phyloP scores from a whole-genome alignment of 2,888 invertebrate genomes.

The Aethes cnicana region DNA sequence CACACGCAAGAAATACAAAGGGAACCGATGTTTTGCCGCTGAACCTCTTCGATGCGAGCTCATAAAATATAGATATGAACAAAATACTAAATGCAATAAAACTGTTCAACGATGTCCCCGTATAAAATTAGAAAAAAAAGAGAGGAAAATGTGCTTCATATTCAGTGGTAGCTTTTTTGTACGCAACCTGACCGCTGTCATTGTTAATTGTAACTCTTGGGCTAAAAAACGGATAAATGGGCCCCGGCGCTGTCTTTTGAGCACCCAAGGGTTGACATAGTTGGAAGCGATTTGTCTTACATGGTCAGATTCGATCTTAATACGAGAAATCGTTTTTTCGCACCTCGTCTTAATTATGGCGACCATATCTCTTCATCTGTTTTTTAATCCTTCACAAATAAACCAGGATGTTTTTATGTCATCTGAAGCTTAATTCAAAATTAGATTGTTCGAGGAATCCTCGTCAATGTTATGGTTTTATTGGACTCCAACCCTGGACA shows the following conservation, averaged over 20 bases:
- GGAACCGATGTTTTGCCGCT: constrained; percentile 67
- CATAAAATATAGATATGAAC: constrained; percentile 77
- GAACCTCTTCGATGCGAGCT: constrained; percentile 52
- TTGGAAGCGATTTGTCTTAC: constrained; percentile 75
- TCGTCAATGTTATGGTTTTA: constrained; percentile 64
- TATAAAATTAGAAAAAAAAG: constrained; percentile 48
- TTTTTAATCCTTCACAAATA: constrained; percentile 35
- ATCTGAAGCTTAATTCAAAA: constrained; percentile 32
- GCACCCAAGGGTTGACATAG: constrained; percentile 73
- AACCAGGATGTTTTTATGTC: constrained; percentile 35
- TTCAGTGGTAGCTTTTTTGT: constrained; percentile 55
- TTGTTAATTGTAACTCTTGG: constrained; percentile 67
- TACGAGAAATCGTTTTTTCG: constrained; percentile 66
- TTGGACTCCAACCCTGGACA: constrained; percentile 53
- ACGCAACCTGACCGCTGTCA: constrained; percentile 74
- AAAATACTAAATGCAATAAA: constrained; percentile 71
- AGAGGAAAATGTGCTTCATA: constrained; percentile 52
- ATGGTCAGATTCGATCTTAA: constrained; percentile 68
- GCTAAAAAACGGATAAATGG: constrained; percentile 75
- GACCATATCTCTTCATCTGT: constrained; percentile 41
- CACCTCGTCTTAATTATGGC: constrained; percentile 62
- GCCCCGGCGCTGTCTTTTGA: constrained; percentile 52
- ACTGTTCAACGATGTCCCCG: constrained; percentile 52
- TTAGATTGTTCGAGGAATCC: constrained; percentile 35
- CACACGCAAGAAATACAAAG: constrained; percentile 69